Evolutionary conservation across 2,113 vertebrate species (phyloP), one percentile per base, ranked within the genome.

Genomic region (Alligator mississippiensis): DNA sequence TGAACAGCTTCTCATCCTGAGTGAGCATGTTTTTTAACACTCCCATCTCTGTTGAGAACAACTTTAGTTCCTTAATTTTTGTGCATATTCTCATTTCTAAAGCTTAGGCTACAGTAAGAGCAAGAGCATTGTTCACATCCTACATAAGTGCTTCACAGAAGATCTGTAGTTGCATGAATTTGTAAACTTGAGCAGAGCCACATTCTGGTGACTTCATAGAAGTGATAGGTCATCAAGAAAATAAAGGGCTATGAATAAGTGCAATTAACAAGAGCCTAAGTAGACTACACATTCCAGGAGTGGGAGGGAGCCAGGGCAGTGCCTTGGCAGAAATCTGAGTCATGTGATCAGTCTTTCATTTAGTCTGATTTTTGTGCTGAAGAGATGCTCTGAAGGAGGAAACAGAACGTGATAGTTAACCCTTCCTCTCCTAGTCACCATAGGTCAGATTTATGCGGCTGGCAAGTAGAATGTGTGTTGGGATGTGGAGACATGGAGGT

Each of bases 231-330:
- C n/a, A n/a, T 34, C 21, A 19, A 70, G 68, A 34, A 70, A 34
- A 66, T 28, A 66, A 70, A 21, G 68, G 34, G 21, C 30, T 38
- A 34, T 38, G 34, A 72, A 18, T 72, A 34, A 72, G 30, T 38
- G 68, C 68, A 72, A 72, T 72, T 72, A 22, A 19, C 19, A 38
- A 12, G 18, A n/a, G n/a, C n/a, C 47, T 47, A 47, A 47, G 47
- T 47, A 68, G 64, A 18, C 30, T 5, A 19, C n/a, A 15, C 4
- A 0, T 62, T 64, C 63, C 60, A 57, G 63, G 25, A 63, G 21
- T 15, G n/a, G 47, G 83, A 18, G 3, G 30, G 28, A 34, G 25
- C 54, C 47, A 58, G 47, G 47, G 21, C 8, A 0, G 0, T 68
- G 5, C 47, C 19, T 82, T 58, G 54, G n/a, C 60, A 13, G 4